Conservation (phyloP, 2,797 vertebrate genomes). For the Discoglossus pictus region DNA sequence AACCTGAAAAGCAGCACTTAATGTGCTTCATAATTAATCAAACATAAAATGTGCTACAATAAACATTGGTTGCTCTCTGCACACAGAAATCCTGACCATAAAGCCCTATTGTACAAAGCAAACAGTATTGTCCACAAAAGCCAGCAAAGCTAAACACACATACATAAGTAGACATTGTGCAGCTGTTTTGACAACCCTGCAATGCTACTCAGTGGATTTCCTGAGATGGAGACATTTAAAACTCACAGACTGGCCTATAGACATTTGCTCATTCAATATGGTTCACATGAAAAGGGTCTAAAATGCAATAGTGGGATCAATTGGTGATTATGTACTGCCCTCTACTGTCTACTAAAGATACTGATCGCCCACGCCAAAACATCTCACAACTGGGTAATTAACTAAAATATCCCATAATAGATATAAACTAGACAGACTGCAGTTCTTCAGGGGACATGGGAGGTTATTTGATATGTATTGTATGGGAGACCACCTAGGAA, state of each 20-base stretch:
- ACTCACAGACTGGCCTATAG: constrained; percentile 56
- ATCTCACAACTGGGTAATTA: too few relatives aligned
- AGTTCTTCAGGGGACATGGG: too few relatives aligned
- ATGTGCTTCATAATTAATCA: constrained; percentile 39
- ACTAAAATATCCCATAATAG: too few relatives aligned
- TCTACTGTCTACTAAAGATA: constrained; percentile 52
- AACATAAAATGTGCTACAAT: constrained; percentile 48
- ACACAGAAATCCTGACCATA: constrained; percentile 47
- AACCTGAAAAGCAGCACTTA: constrained; percentile 5
- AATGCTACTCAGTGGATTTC: constrained; percentile 60
- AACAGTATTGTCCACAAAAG: constrained; percentile 49
- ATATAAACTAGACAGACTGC: too few relatives aligned
- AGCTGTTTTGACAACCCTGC: constrained; percentile 62
- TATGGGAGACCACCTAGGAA: too few relatives aligned
- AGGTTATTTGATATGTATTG: too few relatives aligned
- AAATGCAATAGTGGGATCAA: constrained; percentile 2
- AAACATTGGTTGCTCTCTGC: constrained; percentile 49
- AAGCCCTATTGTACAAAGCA: constrained; percentile 57
- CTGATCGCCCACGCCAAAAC: too few relatives aligned
- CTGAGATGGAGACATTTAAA: constrained; percentile 63
- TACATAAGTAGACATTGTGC: constrained; percentile 60
- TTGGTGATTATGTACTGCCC: constrained; percentile 42
- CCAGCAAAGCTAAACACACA: constrained; percentile 50
- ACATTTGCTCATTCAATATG: constrained; percentile 62
- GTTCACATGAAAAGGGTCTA: constrained; percentile 34